Percentiles rank a stretch among this genome's conserved stretches.
These are phyloP conservation scores for Sebastiscus albofasciatus DNA, from an alignment of 2,797 vertebrate genomes.

Conservation along the genomic window DNA sequence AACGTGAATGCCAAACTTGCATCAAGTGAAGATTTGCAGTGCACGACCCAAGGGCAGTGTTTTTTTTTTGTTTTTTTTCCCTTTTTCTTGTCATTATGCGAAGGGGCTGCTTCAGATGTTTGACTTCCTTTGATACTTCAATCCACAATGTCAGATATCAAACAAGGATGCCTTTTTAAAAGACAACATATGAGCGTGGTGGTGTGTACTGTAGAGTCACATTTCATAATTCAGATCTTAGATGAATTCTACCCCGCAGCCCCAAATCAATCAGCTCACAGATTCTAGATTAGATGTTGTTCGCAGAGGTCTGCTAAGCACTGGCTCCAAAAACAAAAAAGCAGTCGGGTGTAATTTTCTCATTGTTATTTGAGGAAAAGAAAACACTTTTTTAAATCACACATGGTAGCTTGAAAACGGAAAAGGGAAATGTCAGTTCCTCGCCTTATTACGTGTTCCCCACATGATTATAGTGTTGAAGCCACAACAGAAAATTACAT, in stretches of 20 bases:
- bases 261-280: constrained; percentile 7
- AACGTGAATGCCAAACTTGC: not conserved
- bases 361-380: constrained; percentile 20
- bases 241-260: not conserved
- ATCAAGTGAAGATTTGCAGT: constrained; percentile 3
- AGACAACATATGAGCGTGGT: not conserved
- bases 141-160: not conserved
- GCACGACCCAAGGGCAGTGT: not conserved
- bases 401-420: constrained; percentile 1
- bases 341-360: not conserved
- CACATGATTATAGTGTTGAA: constrained; percentile 18
- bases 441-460: constrained; percentile 3
- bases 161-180: not conserved
- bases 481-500: constrained; percentile 32
- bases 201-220: not conserved
- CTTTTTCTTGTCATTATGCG: not conserved
- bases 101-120: constrained; percentile 11
- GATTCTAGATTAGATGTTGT: constrained; percentile 10
- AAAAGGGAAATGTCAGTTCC: constrained; percentile 29
- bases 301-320: not conserved
- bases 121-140: constrained; percentile 13
- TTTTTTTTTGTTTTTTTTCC: constrained; percentile 1
- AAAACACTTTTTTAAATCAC: constrained; percentile 9
- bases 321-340: constrained; percentile 26
- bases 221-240: constrained; percentile 4